A percentile compares a stretch with the other conserved stretches of the same genome.
phyloP scores from a whole-genome alignment of 2,888 invertebrate species.

The Masnerella sp. region DNA sequence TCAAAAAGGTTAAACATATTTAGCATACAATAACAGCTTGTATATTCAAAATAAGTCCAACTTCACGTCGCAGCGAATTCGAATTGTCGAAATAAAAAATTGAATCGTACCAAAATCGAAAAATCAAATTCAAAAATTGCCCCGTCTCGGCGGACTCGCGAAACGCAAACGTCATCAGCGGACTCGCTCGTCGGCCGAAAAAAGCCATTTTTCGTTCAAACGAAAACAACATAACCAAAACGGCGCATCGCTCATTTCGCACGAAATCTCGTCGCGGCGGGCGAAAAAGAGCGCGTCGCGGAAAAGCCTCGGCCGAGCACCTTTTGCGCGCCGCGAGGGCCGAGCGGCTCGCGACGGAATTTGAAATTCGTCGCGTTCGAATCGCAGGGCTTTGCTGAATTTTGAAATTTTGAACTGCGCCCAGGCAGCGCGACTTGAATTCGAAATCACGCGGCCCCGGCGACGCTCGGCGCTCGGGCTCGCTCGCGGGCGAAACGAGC shows the following conservation, averaged over 20 bases:
- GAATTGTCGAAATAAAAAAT: too few relatives aligned
- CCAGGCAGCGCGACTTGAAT: slow-evolving; percentile 66
- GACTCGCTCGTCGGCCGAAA: slow-evolving; percentile 24
- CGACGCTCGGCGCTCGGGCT: neutral
- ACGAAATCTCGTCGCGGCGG: too few relatives aligned
- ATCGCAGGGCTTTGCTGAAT: slow-evolving; percentile 74
- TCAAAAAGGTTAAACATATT: too few relatives aligned
- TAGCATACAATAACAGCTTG: too few relatives aligned
- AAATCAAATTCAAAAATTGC: neutral
- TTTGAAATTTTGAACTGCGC: slow-evolving; percentile 76
- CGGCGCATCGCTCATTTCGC: slow-evolving; percentile 59
- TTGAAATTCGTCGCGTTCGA: slow-evolving; percentile 73
- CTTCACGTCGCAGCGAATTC: too few relatives aligned
- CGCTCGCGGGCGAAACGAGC: neutral
- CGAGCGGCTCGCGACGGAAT: too few relatives aligned
- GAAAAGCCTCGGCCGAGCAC: too few relatives aligned
- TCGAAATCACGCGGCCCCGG: slow-evolving; percentile 53
- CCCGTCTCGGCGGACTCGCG: neutral
- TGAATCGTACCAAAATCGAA: neutral
- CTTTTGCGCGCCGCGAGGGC: too few relatives aligned
- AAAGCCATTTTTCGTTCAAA: slow-evolving; percentile 36
- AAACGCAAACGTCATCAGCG: slow-evolving; percentile 26
- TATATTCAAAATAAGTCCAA: too few relatives aligned
- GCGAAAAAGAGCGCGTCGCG: too few relatives aligned
- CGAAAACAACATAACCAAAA: slow-evolving; percentile 73